Evolutionary conservation across 2,113 vertebrate genomes (phyloP), one percentile per base, ranked within the genome.

Genomic region (Lucifuga dentata): DNA sequence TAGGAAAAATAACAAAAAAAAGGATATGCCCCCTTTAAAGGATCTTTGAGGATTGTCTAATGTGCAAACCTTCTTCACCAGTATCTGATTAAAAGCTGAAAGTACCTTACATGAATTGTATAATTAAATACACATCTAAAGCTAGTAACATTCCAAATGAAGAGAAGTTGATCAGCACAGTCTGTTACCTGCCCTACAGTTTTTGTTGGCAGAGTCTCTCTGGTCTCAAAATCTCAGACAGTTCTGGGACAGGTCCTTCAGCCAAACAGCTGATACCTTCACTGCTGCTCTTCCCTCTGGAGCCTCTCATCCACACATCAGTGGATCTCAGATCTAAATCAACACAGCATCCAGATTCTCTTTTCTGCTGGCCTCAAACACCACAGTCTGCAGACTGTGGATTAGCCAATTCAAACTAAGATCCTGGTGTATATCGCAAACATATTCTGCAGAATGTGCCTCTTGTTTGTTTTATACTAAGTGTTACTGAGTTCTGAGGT

Each of bases 211-310:
- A 67, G 62, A 67, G 48, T 45, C 46, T 65, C 58, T 20, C 57
- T 55, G 68, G 51, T 16, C n/a, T 13, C 9, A 8, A 52, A 68
- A 64, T 63, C 36, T 58, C 36, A 35, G 17, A 77, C 40, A 53
- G 8, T 64, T 58, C 48, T 24, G 64, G 41, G 51, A 58, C 15
- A 0, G 41, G 19, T 73, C 44, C 20, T 39, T 79, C 46, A 53
- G 53, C 45, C 68, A 67, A 79, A 80, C 71, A 71, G 73, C 73
- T 80, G 80, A 80, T 68, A 76, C 56, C 8, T 59, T 58, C 46
- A 23, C 78, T 49, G 38, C 38, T 26, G 33, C 68, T 68, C 49
- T 52, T 59, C 64, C 53, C 43, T 60, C 65, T 46, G 41, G 60
- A 86, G 63, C 41, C 46, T 65, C 51, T 51, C 39, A 39, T 49